These are phyloP conservation scores for Microtus richardsoni DNA, from an alignment of 2,113 vertebrate genomes.

Conservation along the genomic window DNA sequence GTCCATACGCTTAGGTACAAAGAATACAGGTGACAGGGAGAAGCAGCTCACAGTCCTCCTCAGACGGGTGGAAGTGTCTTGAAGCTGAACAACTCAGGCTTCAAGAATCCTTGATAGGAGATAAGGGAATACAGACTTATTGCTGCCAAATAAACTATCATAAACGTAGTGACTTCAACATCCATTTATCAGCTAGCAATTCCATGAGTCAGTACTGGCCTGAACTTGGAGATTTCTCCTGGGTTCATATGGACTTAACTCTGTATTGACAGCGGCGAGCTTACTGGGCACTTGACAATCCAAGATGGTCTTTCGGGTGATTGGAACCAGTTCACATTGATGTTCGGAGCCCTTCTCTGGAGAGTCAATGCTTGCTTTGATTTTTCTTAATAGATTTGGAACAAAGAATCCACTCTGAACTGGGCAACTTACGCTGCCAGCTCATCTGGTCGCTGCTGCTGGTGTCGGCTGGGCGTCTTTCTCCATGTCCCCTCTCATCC, in stretches of 20 bases:
- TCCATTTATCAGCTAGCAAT: background rate
- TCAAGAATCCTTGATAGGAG: background rate
- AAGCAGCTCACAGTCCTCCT: background rate
- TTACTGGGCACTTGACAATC: background rate
- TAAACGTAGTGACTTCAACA: background rate
- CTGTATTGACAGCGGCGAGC: background rate
- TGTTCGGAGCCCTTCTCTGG: background rate
- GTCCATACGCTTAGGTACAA: background rate
- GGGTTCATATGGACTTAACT: background rate
- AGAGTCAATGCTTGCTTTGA: background rate
- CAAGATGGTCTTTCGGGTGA: background rate
- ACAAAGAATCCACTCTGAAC: background rate
- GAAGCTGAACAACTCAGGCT: background rate
- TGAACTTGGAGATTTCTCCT: background rate
- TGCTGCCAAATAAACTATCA: background rate
- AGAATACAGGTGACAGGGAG: background rate
- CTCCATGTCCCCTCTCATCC: background rate
- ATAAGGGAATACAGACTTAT: background rate
- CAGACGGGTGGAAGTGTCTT: background rate
- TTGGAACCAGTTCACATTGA: background rate
- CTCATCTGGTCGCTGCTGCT: background rate
- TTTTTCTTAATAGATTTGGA: background rate
- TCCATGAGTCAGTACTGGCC: background rate
- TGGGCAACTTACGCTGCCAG: background rate
- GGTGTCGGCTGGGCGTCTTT: background rate